Conservation (phyloP, 2,888 invertebrate species). For the Sarcophaga carnaria region DNA sequence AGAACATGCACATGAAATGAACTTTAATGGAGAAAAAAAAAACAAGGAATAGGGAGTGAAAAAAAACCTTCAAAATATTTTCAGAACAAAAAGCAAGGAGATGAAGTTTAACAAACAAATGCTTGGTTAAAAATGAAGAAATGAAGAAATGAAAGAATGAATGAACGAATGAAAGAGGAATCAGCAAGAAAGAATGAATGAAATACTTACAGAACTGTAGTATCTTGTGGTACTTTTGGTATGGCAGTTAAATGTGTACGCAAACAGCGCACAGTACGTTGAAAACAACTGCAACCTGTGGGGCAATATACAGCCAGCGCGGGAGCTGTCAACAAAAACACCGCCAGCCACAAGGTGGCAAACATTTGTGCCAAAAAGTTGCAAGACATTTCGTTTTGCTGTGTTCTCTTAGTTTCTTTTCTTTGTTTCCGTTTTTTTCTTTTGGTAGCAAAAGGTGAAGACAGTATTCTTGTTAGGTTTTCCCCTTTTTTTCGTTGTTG, state of each 20-base stretch:
- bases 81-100: background rate
- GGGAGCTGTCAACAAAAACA: constrained; percentile 58
- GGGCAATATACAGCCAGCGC: constrained; percentile 74
- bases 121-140: background rate
- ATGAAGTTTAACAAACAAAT: background rate
- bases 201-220: constrained; percentile 79
- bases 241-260: constrained; percentile 76
- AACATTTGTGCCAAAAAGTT: constrained; percentile 47
- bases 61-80: background rate
- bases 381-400: constrained; percentile 48
- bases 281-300: constrained; percentile 77
- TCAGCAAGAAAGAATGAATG: background rate
- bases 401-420: background rate
- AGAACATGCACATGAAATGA: constrained; percentile 56
- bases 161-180: too few relatives aligned
- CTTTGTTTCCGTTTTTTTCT: background rate
- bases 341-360: constrained; percentile 55
- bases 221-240: constrained; percentile 78
- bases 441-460: background rate
- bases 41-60: background rate
- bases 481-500: background rate
- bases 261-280: constrained; percentile 79
- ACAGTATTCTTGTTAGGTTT: background rate
- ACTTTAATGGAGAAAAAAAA: constrained; percentile 27
- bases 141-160: background rate